phyloP scores from a whole-genome alignment of 2,797 vertebrate genomes.

The Phyllotis vaccarum region DNA sequence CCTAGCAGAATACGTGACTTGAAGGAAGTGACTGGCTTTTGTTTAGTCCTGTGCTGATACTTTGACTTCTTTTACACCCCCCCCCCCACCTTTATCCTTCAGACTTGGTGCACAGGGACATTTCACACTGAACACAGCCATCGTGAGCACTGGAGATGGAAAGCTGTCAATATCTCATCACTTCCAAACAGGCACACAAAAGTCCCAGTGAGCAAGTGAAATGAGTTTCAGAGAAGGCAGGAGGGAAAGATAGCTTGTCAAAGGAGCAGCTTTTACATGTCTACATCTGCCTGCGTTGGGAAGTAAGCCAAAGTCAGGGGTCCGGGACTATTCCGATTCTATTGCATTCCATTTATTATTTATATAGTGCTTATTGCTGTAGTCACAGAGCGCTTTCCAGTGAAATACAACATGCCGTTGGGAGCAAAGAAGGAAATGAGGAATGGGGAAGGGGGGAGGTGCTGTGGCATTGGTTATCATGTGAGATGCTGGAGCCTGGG shows the following conservation, averaged over 20 bases:
- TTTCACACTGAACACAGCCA: background rate
- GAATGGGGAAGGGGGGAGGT: background rate
- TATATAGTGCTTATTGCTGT: slow-evolving; percentile 62
- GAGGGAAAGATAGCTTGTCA: background rate
- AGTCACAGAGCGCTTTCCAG: slow-evolving; percentile 66
- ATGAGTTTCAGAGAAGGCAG: slow-evolving; percentile 20
- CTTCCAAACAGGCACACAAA: slow-evolving; percentile 11
- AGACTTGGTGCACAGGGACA: background rate
- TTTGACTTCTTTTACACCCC: background rate
- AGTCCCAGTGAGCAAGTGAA: slow-evolving; percentile 47
- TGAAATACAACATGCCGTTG: slow-evolving; percentile 71
- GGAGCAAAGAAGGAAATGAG: slow-evolving; percentile 75
- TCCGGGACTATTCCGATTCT: slow-evolving; percentile 48
- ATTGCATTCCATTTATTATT: slow-evolving; percentile 78
- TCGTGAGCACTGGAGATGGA: background rate
- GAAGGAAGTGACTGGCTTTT: background rate
- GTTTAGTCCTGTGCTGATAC: background rate
- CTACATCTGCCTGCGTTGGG: slow-evolving; percentile 71
- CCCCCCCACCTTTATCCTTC: background rate
- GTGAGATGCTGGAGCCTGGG: background rate
- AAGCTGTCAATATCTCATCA: background rate
- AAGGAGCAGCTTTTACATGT: slow-evolving; percentile 55
- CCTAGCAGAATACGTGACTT: background rate
- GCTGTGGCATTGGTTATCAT: background rate
- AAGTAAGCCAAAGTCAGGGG: slow-evolving; percentile 64